phyloP scores from a whole-genome alignment of 2,797 vertebrate species.

The Sparus aurata region DNA sequence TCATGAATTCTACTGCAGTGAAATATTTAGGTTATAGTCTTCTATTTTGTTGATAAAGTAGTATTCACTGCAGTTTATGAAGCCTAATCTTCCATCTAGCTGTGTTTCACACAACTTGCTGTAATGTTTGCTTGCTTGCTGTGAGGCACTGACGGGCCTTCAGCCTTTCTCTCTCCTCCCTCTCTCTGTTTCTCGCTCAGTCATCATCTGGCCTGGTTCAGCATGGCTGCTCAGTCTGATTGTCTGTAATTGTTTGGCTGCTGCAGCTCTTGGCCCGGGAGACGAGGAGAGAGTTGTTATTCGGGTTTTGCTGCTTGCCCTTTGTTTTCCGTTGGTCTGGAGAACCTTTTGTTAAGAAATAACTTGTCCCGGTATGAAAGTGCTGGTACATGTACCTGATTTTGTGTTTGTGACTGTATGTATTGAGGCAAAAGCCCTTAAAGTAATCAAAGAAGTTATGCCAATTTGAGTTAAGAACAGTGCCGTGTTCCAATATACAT shows the following conservation, averaged over 20 bases:
- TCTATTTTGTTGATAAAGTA: no score
- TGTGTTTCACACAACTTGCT: slow-evolving; percentile 5
- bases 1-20: no score
- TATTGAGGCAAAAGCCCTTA: background rate
- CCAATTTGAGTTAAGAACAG: no score
- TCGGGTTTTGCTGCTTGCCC: background rate
- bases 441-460: no score
- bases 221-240: slow-evolving; percentile 46
- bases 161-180: background rate
- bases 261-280: slow-evolving; percentile 35
- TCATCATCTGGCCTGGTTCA: slow-evolving; percentile 43
- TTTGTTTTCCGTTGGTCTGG: slow-evolving; percentile 10
- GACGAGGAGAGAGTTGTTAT: slow-evolving; percentile 10
- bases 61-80: no score
- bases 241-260: slow-evolving; percentile 55
- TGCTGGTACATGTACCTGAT: background rate
- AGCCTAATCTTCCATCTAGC: no score
- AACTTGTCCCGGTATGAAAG: slow-evolving; percentile 1
- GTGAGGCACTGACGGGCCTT: background rate
- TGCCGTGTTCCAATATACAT: no score
- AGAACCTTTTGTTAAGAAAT: slow-evolving; percentile 24
- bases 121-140: slow-evolving; percentile 1
- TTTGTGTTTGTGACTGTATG: background rate
- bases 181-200: background rate
- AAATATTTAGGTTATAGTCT: no score